Conservation (phyloP, 2,888 invertebrate genomes). For the Andrena marginata region DNA sequence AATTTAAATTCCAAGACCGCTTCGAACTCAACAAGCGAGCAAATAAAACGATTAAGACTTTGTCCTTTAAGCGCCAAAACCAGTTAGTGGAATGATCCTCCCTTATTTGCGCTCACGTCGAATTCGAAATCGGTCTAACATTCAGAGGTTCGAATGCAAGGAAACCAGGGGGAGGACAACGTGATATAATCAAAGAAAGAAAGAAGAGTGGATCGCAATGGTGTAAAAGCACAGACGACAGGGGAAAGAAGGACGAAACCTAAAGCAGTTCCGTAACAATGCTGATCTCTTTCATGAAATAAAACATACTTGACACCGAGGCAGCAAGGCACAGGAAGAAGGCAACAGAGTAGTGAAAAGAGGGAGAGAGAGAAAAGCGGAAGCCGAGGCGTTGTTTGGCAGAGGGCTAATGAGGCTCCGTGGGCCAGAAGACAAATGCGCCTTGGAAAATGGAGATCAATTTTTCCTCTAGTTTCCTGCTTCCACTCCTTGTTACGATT, state of each 20-base stretch:
- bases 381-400: conserved; percentile 71
- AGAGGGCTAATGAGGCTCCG: conserved; percentile 78
- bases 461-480: conserved; percentile 53
- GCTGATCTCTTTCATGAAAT: conserved; percentile 79
- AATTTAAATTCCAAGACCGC: background rate
- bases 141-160: background rate
- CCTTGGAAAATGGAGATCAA: conserved; percentile 71
- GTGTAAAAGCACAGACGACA: conserved; percentile 30
- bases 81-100: too few species aligned
- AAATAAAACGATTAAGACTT: background rate
- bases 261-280: conserved; percentile 81
- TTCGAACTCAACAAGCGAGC: background rate
- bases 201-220: conserved; percentile 1
- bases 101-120: too few species aligned
- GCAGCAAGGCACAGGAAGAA: conserved; percentile 26
- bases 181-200: background rate
- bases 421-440: conserved; percentile 63
- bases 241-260: conserved; percentile 62
- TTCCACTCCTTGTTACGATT: conserved; percentile 21
- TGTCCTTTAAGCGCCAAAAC: too few species aligned
- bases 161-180: background rate
- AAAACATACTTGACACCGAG: conserved; percentile 74
- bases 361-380: conserved; percentile 26
- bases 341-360: conserved; percentile 33
- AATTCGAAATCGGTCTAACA: background rate